A percentile compares a stretch with the other conserved stretches of the same genome.
Conservation (phyloP, 2,113 vertebrate genomes). For the Physeter macrocephalus region DNA sequence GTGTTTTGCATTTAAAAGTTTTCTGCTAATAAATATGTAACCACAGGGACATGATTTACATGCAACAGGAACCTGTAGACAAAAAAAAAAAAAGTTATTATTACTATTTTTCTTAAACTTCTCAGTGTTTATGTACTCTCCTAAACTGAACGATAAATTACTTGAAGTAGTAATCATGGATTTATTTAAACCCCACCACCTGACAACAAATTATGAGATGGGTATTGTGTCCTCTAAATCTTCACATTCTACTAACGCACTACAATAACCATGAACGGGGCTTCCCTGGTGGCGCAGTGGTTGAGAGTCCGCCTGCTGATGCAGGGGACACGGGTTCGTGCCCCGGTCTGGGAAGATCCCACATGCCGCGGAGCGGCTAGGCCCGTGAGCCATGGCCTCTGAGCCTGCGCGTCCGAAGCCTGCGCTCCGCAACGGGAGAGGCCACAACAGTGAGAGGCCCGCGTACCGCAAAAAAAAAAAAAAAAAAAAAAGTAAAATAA, state of each 20-base stretch:
- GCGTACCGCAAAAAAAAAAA: no score
- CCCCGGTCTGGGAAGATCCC: no score
- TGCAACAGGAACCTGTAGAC: slow-evolving; percentile 93
- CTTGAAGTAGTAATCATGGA: neutral
- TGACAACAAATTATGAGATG: neutral
- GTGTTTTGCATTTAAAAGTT: slow-evolving; percentile 94
- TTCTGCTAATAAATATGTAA: slow-evolving; percentile 97
- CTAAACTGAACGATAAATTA: neutral
- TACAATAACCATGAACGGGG: neutral
- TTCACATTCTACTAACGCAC: neutral
- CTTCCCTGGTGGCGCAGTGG: no score
- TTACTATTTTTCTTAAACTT: slow-evolving; percentile 24
- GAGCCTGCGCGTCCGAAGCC: no score
- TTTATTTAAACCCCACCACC: neutral
- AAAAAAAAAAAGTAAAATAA: no score
- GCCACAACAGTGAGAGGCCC: no score
- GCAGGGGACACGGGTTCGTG: no score
- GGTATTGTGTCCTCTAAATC: neutral
- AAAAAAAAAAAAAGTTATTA: neutral
- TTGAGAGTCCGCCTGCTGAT: no score
- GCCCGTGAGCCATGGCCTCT: no score
- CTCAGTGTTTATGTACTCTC: neutral
- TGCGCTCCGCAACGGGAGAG: no score
- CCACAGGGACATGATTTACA: slow-evolving; percentile 98
- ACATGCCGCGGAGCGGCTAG: no score